Base-by-base conservation (phyloP, 2,797 vertebrate species). In the Schizothorax lantsangensis region DNA sequence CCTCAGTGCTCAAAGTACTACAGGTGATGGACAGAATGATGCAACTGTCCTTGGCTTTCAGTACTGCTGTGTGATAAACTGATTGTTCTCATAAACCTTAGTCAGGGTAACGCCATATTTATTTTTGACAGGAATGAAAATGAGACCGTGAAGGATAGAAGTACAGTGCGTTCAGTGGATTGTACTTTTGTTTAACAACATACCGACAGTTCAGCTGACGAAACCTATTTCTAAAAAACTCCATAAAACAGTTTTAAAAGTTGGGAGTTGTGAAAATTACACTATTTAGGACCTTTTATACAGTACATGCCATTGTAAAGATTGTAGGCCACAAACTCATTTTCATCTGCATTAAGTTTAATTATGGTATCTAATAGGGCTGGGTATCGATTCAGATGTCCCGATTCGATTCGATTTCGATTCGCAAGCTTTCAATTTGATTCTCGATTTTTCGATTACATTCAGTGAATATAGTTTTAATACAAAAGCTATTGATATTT, bases 21-120 rank as follows among this genome's bases (percentile, higher is more conserved):
- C 62, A 30, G 79, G 64, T 47, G 78, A 88, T 85, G 62, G 74
- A 84, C 79, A 89, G 83, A 88, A 57, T 81, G 86, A 86, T 83
- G 49, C 88, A 11, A 30, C 75, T 69, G 78, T 57, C 9, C 17
- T 43, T 66, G 59, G 6, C 26, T 49, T 45, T 33, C 30, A 36
- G 64, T 36, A 36, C 64, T 68, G 7, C 15, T 19, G 15, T 68
- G 10, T 30, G 12, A 68, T 47, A 8, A 26, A 26, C 21, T 45
- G n/a, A 66, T 80, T 66, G 75, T 52, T 77, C 17, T 54, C 4
- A 38, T 30, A 75, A 5, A 36, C 64, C 12, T 36, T 68, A 68
- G 30, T 36, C 6, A 19, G 14, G 64, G 64, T 68, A 19, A 4
- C 5, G 1, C 15, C 30, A 33, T 36, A 36, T 36, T 68, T 68